phyloP scores from a whole-genome alignment of 2,797 vertebrate species.

The Megaceryle alcyon region DNA sequence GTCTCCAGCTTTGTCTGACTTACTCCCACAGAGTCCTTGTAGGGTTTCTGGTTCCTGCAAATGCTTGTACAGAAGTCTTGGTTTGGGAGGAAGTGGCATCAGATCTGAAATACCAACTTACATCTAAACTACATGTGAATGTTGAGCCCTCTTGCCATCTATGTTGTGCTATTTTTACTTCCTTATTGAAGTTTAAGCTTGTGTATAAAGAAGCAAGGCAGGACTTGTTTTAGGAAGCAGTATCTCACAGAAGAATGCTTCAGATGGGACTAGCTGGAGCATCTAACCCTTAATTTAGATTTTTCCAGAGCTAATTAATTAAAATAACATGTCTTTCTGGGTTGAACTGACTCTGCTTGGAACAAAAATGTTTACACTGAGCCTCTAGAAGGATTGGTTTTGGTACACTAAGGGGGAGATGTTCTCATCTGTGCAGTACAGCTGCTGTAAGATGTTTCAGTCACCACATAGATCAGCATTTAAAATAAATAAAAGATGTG shows the following conservation, averaged over 20 bases:
- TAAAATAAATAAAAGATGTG: not conserved
- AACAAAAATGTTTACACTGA: not conserved
- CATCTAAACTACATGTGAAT: not conserved
- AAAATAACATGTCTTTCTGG: not conserved
- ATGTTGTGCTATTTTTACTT: accelerated
- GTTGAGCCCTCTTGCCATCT: not conserved
- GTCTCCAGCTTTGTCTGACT: not conserved
- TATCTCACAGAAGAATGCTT: not conserved
- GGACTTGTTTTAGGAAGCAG: not conserved
- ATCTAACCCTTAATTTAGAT: not conserved
- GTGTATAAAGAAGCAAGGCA: not conserved
- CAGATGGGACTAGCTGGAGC: not conserved
- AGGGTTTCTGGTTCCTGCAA: not conserved
- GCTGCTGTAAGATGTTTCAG: not conserved
- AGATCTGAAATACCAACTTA: not conserved
- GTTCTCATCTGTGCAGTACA: not conserved
- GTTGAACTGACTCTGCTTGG: not conserved
- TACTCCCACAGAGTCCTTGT: not conserved
- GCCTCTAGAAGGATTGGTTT: not conserved
- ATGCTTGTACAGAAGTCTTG: not conserved
- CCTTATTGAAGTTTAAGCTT: not conserved
- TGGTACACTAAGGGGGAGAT: not conserved
- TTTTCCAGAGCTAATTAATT: not conserved
- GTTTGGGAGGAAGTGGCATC: not conserved
- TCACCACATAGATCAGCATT: not conserved